Evolutionary conservation across 1,140 invertebrate species (phyloP).

Genomic region (Cotesia chilonis): DNA sequence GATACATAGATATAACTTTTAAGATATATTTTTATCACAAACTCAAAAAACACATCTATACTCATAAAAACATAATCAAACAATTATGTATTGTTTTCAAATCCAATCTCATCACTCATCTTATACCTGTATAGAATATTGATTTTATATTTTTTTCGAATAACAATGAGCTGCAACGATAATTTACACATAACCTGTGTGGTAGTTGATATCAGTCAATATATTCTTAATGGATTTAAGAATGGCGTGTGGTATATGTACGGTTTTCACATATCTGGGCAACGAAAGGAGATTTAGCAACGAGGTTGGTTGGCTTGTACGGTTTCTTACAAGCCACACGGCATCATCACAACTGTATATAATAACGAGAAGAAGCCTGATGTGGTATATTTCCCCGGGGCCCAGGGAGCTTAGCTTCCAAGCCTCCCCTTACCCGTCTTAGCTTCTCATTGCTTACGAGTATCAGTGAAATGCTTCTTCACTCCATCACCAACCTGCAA

Average conservation of each 20-base stretch:
- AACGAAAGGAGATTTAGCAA: constrained; percentile 11
- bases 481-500: constrained; percentile 45
- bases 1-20: constrained; percentile 10
- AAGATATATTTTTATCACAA: not conserved
- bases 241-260: no score
- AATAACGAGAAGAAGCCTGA: constrained; percentile 62
- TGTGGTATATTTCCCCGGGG: constrained; percentile 60
- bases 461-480: not conserved
- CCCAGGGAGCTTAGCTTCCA: constrained; percentile 52
- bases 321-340: constrained; percentile 14
- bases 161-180: no score
- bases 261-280: not conserved
- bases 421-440: not conserved
- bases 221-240: no score
- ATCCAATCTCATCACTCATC: no score
- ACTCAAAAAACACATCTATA: no score
- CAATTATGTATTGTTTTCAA: no score
- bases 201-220: no score
- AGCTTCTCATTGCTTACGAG: not conserved
- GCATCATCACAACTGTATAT: constrained; percentile 53
- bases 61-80: no score
- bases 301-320: constrained; percentile 12
- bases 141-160: no score
- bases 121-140: no score
- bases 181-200: no score